Evolutionary conservation across 2,888 invertebrate genomes (phyloP).

Genomic region (Drosophila prolongata): DNA sequence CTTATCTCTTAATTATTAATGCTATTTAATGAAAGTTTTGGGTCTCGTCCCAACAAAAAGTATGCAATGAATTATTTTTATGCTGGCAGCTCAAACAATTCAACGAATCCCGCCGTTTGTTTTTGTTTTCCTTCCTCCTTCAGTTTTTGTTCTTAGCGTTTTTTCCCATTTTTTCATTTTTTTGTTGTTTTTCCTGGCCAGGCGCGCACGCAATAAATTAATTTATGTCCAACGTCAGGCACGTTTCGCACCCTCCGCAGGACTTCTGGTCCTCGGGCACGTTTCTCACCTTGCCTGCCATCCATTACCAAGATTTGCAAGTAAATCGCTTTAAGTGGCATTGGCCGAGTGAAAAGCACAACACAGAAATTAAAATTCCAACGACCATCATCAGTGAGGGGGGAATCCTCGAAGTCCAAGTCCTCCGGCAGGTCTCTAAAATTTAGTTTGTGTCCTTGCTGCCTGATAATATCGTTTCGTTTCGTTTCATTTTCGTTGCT

Average conservation of each 20-base stretch:
- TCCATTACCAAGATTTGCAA: conserved; percentile 74
- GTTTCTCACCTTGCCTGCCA: conserved; percentile 75
- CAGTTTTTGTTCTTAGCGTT: conserved; percentile 34
- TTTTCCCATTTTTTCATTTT: conserved; percentile 30
- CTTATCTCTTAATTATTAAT: conserved; percentile 72
- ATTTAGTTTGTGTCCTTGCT: conserved; percentile 49
- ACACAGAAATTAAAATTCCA: conserved; percentile 74
- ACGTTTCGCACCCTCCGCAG: conserved; percentile 65
- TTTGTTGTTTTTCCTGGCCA: conserved; percentile 64
- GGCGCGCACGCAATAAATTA: conserved; percentile 80
- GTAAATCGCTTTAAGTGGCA: conserved; percentile 78
- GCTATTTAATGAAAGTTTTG: conserved; percentile 70
- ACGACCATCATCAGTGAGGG: conserved; percentile 44
- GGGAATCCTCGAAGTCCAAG: conserved; percentile 1
- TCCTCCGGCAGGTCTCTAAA: conserved; percentile 41
- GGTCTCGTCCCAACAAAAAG: conserved; percentile 47
- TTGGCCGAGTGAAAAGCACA: conserved; percentile 51
- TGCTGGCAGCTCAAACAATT: conserved; percentile 41
- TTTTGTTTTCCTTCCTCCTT: conserved; percentile 41
- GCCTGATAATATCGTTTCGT: conserved; percentile 60
- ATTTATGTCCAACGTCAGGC: conserved; percentile 74
- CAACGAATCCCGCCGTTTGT: conserved; percentile 38
- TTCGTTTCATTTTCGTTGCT: conserved; percentile 43
- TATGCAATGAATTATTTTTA: conserved; percentile 75
- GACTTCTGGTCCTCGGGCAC: conserved; percentile 54